Conservation (phyloP, 2,888 invertebrate species). For the Itoplectis maculator region DNA sequence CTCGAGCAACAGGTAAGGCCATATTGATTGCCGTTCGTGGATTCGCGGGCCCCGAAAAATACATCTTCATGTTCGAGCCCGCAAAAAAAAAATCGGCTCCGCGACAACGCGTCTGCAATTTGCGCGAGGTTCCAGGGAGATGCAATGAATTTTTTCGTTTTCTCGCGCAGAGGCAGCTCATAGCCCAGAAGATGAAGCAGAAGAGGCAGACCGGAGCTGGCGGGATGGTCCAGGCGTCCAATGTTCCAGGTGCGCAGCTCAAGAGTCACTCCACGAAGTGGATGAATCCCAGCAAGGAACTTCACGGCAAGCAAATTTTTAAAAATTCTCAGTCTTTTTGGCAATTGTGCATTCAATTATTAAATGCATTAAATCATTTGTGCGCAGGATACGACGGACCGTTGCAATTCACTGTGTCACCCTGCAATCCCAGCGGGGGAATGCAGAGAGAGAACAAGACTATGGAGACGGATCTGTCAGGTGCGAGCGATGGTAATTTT, state of each 20-base stretch:
- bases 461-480: conserved; percentile 79
- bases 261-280: conserved; percentile 89
- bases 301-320: conserved; percentile 87
- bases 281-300: conserved; percentile 87
- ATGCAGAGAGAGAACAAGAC: conserved; percentile 78
- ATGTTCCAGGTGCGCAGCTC: conserved; percentile 89
- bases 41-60: neutral
- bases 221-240: conserved; percentile 95
- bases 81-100: no score
- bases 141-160: conserved; percentile 17
- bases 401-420: conserved; percentile 93
- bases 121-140: neutral
- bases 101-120: neutral
- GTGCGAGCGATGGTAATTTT: conserved; percentile 66
- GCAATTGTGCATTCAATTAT: no score
- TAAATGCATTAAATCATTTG: conserved; percentile 38
- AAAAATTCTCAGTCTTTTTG: neutral
- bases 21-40: conserved; percentile 27
- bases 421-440: conserved; percentile 90
- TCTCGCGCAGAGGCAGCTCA: conserved; percentile 90
- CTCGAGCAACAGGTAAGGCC: conserved; percentile 93
- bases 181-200: conserved; percentile 95
- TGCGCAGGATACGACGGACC: conserved; percentile 93
- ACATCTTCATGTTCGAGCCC: no score
- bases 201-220: conserved; percentile 91